A percentile compares a stretch with the other conserved stretches of the same genome.
Conservation (phyloP, 2,113 vertebrate species). For the Holacanthus passer region DNA sequence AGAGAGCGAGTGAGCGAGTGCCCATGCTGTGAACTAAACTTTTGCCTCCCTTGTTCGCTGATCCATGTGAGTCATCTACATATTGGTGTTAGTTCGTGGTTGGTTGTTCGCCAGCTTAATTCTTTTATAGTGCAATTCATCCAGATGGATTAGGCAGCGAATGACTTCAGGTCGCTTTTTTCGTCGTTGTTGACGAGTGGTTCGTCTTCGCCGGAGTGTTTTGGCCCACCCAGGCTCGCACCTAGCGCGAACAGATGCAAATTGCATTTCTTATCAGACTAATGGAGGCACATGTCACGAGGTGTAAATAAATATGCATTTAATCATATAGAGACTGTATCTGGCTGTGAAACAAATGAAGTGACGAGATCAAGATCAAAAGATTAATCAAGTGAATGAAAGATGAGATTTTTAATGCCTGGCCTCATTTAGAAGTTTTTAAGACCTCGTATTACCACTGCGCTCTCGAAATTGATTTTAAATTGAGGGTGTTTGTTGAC, state of each 20-base stretch:
- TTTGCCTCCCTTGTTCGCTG: no score
- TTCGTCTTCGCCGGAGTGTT: slow-evolving; percentile 3
- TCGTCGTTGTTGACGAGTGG: no score
- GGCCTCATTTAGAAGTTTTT: neutral
- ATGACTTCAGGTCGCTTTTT: neutral
- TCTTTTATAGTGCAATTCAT: neutral
- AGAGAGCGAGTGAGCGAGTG: no score
- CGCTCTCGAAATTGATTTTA: neutral
- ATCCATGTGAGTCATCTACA: neutral
- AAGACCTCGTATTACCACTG: neutral
- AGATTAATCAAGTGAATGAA: slow-evolving; percentile 4
- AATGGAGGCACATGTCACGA: neutral
- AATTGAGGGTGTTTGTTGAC: slow-evolving; percentile 11
- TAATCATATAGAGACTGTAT: slow-evolving; percentile 14
- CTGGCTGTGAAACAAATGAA: slow-evolving; percentile 1
- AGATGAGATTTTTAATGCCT: neutral
- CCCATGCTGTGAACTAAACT: no score
- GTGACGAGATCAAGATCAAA: neutral
- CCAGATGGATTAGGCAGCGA: neutral
- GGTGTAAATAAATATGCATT: slow-evolving; percentile 10
- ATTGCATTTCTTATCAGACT: slow-evolving; percentile 39
- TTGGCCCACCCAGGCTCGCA: neutral
- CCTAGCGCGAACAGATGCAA: slow-evolving; percentile 26
- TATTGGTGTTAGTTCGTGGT: neutral
- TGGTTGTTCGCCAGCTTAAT: neutral